Base-by-base conservation (phyloP, 2,888 invertebrate species). In the Rotaria socialis region DNA sequence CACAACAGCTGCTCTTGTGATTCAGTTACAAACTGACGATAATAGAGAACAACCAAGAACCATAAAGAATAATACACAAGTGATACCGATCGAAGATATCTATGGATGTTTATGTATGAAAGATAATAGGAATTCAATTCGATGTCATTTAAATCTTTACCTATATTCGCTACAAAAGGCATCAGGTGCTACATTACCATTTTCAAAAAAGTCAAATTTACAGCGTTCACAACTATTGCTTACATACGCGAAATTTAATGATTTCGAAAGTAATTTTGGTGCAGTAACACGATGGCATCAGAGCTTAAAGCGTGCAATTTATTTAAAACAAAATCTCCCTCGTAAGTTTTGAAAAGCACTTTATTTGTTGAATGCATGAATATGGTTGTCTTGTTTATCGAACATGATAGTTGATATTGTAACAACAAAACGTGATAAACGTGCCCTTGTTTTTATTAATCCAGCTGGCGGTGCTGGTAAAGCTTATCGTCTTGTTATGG, bases 381-480 rank as follows among this genome's bases (percentile, higher is more conserved):
- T 52, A 52, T 55, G 19, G 5, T 55, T 55, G 1, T 24, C 8
- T 35, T 67, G 35, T 67, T 50, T 50, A 8, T 50, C 50, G 14
- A 52, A 11, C 4, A 0, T 67, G n/a, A 47, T 14, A 80, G 80
- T 8, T 47, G 80, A 80, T n/a, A 43, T 80, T 47, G 47, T 47
- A 2, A 24, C 24, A 24, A 47, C 43, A 47, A 47, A 47, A 47
- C 24, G 47, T 47, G 80, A 80, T 80, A 80, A 80, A 47, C 80
- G 80, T 47, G 11, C n/a, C 0, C 50, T 86, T 27, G 80, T 86
- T 16, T 86, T 86, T 47, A 52, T 86, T 35, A 86, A 86, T 80
- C 86, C 86, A 43, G 85, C 67, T 24, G 56, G 85, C n/a, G 86
- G 86, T 50, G n/a, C 85, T 58, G 86, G 86, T 24, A 86, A 85